A percentile compares a stretch with the other conserved stretches of the same genome.
These are phyloP conservation scores for Nasonovia ribisnigri DNA, from an alignment of 2,888 invertebrate species.

Conservation along the genomic window DNA sequence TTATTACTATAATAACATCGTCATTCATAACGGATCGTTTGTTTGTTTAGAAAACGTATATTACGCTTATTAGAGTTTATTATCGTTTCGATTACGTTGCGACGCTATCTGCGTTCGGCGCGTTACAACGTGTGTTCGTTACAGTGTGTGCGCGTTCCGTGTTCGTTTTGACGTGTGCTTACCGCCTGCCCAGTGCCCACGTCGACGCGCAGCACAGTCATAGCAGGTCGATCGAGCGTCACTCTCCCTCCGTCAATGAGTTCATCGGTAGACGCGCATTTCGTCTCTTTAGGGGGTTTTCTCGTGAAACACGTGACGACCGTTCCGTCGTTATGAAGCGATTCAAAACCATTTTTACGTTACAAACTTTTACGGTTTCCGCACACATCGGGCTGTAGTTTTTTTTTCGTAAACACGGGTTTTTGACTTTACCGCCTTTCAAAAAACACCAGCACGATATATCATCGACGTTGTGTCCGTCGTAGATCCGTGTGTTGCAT, in stretches of 20 bases:
- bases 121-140: too few species aligned
- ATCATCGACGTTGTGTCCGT: too few species aligned
- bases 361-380: not conserved
- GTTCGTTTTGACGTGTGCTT: not conserved
- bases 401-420: not conserved
- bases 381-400: not conserved
- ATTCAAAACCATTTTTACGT: not conserved
- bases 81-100: not conserved
- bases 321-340: not conserved
- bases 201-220: not conserved
- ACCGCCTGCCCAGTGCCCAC: not conserved
- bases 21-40: not conserved
- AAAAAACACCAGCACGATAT: not conserved
- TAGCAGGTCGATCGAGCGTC: not conserved
- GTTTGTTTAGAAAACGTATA: not conserved
- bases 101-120: not conserved
- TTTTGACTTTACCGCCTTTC: not conserved
- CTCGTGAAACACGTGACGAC: not conserved
- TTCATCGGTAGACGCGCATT: not conserved
- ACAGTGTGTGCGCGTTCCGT: not conserved
- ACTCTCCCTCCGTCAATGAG: not conserved
- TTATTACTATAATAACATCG: not conserved
- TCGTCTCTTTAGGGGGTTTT: not conserved
- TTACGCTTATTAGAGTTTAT: not conserved
- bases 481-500: too few species aligned